phyloP scores from a whole-genome alignment of 2,797 vertebrate genomes.

The Myotis daubentonii region DNA sequence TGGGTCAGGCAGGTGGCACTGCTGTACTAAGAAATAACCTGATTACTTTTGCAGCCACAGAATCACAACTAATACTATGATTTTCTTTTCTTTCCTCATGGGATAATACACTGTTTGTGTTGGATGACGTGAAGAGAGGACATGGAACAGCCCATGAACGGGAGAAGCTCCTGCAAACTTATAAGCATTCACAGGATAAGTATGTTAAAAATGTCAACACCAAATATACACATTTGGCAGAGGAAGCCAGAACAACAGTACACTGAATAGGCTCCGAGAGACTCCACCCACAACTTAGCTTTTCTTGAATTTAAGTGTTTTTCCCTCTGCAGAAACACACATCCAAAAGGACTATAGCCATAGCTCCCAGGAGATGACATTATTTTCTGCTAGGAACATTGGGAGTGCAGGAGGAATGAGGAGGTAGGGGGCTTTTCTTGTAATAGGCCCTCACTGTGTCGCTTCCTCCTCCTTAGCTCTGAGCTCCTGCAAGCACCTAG shows the following conservation, averaged over 20 bases:
- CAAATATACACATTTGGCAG: conserved; percentile 44
- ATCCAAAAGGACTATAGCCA: neutral
- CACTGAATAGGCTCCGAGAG: neutral
- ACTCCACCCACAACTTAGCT: conserved; percentile 28
- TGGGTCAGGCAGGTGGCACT: conserved; percentile 70
- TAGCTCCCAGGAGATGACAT: neutral
- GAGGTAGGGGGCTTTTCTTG: neutral
- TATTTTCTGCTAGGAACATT: neutral
- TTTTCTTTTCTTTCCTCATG: conserved; percentile 38
- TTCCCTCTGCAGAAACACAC: neutral
- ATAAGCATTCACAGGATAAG: neutral
- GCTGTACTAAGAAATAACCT: conserved; percentile 58
- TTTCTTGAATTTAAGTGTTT: conserved; percentile 36
- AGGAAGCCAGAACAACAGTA: conserved; percentile 32
- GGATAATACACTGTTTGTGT: neutral
- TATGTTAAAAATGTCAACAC: conserved; percentile 1
- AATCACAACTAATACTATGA: neutral
- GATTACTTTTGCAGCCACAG: neutral
- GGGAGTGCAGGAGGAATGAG: neutral
- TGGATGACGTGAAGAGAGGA: neutral
- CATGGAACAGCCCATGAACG: neutral
- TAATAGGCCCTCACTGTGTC: neutral
- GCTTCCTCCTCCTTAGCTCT: neutral
- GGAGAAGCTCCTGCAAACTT: conserved; percentile 16
- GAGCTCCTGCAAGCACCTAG: neutral